These are phyloP conservation scores for Limosa lapponica DNA, from an alignment of 2,797 vertebrate species.

Conservation along the genomic window DNA sequence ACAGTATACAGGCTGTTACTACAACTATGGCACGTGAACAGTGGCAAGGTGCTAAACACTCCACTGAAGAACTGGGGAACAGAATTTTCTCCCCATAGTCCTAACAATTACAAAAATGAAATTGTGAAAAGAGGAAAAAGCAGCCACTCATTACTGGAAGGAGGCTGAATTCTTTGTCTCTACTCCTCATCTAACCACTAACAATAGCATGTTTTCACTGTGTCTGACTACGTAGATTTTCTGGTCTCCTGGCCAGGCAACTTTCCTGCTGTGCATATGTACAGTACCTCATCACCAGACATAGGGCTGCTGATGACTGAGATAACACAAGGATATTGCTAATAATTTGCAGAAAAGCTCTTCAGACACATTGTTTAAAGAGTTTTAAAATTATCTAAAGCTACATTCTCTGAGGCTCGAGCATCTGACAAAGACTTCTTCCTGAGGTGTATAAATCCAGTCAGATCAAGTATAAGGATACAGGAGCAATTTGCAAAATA, in stretches of 20 bases:
- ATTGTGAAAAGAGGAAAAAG: background rate
- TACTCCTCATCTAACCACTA: background rate
- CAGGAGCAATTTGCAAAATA: background rate
- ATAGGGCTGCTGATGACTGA: background rate
- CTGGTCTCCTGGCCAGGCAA: background rate
- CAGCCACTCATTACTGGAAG: background rate
- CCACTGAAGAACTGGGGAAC: background rate
- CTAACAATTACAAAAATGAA: background rate
- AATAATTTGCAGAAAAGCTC: background rate
- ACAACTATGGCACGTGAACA: background rate
- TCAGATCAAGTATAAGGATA: background rate
- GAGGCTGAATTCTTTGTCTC: background rate
- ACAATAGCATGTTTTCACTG: background rate
- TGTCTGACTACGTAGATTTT: background rate
- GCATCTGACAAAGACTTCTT: background rate
- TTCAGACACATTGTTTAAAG: background rate
- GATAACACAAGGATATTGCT: background rate
- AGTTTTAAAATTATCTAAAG: background rate
- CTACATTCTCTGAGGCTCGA: fast-evolving
- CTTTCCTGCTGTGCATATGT: background rate
- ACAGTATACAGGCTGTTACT: background rate
- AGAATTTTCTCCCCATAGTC: background rate
- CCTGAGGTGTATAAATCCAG: background rate
- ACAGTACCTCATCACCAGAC: background rate
- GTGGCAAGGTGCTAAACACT: background rate